Percentiles rank a stretch among this genome's conserved stretches.
These are phyloP conservation scores for Dromaius novaehollandiae DNA, from an alignment of 2,113 vertebrate species.

Conservation along the genomic window DNA sequence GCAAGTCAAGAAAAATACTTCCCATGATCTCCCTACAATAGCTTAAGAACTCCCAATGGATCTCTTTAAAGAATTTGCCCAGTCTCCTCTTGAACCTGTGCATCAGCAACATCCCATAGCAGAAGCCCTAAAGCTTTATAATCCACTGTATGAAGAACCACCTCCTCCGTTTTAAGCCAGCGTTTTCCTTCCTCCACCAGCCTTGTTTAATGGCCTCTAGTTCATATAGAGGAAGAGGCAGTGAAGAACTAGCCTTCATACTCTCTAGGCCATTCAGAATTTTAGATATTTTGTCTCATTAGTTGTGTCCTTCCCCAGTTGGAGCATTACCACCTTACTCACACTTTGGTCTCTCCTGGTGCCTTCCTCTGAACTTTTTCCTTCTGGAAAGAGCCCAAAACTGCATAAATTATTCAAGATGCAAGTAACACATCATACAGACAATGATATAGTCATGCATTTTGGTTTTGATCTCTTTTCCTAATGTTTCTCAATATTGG, in stretches of 20 bases:
- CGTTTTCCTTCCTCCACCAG: background rate
- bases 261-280: background rate
- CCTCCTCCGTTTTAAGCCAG: background rate
- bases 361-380: background rate
- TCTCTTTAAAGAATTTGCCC: background rate
- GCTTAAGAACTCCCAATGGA: background rate
- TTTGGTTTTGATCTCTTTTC: background rate
- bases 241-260: background rate
- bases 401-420: background rate
- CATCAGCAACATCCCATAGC: background rate
- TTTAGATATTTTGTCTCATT: background rate
- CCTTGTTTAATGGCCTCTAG: background rate
- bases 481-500: background rate
- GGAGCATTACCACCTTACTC: background rate
- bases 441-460: background rate
- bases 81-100: background rate
- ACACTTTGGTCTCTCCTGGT: background rate
- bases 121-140: background rate
- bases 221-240: background rate
- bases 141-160: background rate
- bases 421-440: background rate
- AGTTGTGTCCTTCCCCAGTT: background rate
- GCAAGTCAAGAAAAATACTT: background rate
- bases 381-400: background rate
- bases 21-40: background rate